Evolutionary conservation across 1,140 invertebrate species (phyloP).

Genomic region (Drosophila pseudoobscura): DNA sequence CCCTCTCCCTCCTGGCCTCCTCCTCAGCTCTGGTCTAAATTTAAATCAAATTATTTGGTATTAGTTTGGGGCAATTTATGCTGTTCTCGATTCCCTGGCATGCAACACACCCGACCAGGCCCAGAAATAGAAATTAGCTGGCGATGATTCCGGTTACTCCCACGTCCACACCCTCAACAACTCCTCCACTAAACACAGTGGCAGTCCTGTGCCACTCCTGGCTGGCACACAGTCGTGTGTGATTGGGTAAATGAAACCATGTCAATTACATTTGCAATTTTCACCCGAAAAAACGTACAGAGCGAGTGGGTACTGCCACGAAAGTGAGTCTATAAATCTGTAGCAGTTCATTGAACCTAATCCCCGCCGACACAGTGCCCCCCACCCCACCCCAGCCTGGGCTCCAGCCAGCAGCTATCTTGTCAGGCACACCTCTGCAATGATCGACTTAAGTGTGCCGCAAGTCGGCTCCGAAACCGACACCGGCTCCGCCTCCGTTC

Average conservation of each 20-base stretch:
- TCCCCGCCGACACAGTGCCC: slow-evolving; percentile 4
- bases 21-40: slow-evolving; percentile 50
- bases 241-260: slow-evolving; percentile 72
- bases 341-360: slow-evolving; percentile 52
- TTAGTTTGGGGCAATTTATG: slow-evolving; percentile 76
- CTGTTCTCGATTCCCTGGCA: slow-evolving; percentile 65
- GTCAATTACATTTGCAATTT: slow-evolving; percentile 77
- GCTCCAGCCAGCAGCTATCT: slow-evolving; percentile 26
- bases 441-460: slow-evolving; percentile 78
- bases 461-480: slow-evolving; percentile 9
- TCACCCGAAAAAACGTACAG: slow-evolving; percentile 52
- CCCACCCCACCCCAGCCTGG: not conserved
- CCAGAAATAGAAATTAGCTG: slow-evolving; percentile 76
- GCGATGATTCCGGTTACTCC: slow-evolving; percentile 16
- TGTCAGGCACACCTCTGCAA: slow-evolving; percentile 24
- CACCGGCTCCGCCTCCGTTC: slow-evolving; percentile 1
- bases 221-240: not conserved
- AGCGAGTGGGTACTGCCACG: slow-evolving; percentile 23
- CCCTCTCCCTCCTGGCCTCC: slow-evolving; percentile 10
- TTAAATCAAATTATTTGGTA: slow-evolving; percentile 80
- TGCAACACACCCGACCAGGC: slow-evolving; percentile 54
- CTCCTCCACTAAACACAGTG: not conserved
- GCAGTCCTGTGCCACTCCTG: not conserved
- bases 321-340: slow-evolving; percentile 46
- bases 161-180: not conserved